phyloP scores from a whole-genome alignment of 1,140 invertebrate species.

The Euglossa dilemma region DNA sequence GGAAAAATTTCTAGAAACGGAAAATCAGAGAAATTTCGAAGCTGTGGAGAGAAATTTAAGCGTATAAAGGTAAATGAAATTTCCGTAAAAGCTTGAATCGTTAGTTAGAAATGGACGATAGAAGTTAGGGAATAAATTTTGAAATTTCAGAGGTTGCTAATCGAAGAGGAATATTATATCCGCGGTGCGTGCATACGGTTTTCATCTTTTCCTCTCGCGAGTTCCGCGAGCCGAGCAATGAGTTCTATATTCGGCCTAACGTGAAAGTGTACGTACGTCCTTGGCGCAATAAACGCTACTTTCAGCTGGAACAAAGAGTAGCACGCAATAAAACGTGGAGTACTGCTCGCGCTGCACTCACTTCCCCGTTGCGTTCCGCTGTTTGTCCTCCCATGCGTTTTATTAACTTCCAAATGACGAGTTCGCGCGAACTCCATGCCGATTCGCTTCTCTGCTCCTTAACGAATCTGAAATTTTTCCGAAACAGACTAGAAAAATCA shows the following conservation, averaged over 20 bases:
- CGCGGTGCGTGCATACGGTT: neutral
- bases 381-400: neutral
- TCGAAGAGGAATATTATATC: neutral
- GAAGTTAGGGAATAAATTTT: neutral
- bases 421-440: too few species aligned
- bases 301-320: conserved; percentile 40
- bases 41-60: too few species aligned
- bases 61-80: too few species aligned
- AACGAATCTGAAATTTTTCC: neutral
- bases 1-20: too few species aligned
- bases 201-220: conserved; percentile 11
- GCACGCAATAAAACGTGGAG: conserved; percentile 28
- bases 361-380: conserved; percentile 23
- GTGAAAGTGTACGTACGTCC: conserved; percentile 47
- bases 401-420: conserved; percentile 7
- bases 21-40: too few species aligned
- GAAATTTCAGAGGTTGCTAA: neutral
- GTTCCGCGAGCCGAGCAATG: conserved; percentile 14
- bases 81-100: too few species aligned
- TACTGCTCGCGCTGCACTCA: neutral
- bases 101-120: too few species aligned
- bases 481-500: too few species aligned
- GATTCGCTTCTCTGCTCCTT: neutral
- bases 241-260: conserved; percentile 32
- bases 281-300: conserved; percentile 40